phyloP scores from a whole-genome alignment of 2,797 vertebrate genomes.

The Rhodeus uyekii region DNA sequence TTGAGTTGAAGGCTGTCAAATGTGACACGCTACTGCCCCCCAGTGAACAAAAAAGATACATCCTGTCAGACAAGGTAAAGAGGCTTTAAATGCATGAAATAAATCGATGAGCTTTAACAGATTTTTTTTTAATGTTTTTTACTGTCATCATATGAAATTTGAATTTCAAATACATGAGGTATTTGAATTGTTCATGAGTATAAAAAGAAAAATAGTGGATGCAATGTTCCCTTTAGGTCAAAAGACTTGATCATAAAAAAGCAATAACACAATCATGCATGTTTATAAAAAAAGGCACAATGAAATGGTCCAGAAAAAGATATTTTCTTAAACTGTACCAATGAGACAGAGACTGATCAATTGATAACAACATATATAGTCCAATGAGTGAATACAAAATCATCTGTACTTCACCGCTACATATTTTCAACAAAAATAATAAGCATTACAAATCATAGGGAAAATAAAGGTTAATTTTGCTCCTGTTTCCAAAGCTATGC shows the following conservation, averaged over 20 bases:
- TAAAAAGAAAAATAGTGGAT: not conserved
- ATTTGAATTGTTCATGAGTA: not conserved
- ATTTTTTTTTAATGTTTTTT: too few species aligned
- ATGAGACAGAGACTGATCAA: not conserved
- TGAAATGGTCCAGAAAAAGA: not conserved
- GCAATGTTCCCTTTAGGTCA: not conserved
- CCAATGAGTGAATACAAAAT: not conserved
- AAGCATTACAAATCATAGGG: not conserved
- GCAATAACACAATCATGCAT: not conserved
- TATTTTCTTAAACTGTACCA: too few species aligned
- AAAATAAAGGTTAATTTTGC: not conserved
- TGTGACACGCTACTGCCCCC: conserved; percentile 73
- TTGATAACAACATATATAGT: not conserved
- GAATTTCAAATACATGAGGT: not conserved
- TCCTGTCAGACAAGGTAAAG: not conserved
- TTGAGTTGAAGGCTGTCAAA: conserved; percentile 58
- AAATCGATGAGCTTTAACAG: not conserved
- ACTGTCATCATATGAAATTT: not conserved
- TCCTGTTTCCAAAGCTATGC: not conserved
- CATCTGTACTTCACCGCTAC: not conserved
- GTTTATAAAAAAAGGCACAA: not conserved
- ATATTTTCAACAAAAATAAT: not conserved
- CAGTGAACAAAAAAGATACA: conserved; percentile 38
- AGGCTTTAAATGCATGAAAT: not conserved
- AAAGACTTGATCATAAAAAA: not conserved